Conservation (phyloP, 2,888 invertebrate species). For the Coremacera marginata region DNA sequence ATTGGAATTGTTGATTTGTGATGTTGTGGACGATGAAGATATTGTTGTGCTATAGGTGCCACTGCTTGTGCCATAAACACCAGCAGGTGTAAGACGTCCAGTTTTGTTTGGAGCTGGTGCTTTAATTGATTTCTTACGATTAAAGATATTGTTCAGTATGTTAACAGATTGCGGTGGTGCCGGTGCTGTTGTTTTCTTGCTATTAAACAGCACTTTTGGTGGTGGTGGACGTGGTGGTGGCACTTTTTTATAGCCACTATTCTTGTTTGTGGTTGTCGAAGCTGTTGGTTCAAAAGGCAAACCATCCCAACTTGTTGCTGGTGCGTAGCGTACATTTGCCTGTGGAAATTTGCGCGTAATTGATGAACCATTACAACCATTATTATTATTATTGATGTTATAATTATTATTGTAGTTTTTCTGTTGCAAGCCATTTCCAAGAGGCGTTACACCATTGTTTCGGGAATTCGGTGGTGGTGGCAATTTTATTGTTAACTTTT, state of each 20-base stretch:
- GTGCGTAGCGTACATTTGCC: conserved; percentile 61
- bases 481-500: conserved; percentile 63
- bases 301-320: conserved; percentile 67
- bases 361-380: conserved; percentile 38
- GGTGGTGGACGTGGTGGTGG: conserved; percentile 69
- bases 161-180: conserved; percentile 59
- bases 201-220: conserved; percentile 58
- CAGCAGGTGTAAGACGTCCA: conserved; percentile 44
- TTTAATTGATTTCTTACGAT: conserved; percentile 60
- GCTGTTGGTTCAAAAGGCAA: conserved; percentile 58
- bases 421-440: conserved; percentile 22
- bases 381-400: conserved; percentile 39
- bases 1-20: conserved; percentile 34
- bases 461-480: conserved; percentile 64
- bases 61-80: conserved; percentile 61
- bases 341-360: conserved; percentile 65
- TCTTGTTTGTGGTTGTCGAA: conserved; percentile 30
- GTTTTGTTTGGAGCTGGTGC: conserved; percentile 47
- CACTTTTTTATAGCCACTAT: conserved; percentile 59
- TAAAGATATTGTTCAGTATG: conserved; percentile 65
- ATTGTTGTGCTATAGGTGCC: conserved; percentile 47
- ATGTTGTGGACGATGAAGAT: not conserved
- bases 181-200: conserved; percentile 52
- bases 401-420: conserved; percentile 15
- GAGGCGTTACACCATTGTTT: not conserved